phyloP scores from a whole-genome alignment of 2,797 vertebrate species.

The Leucoraja ocellata region DNA sequence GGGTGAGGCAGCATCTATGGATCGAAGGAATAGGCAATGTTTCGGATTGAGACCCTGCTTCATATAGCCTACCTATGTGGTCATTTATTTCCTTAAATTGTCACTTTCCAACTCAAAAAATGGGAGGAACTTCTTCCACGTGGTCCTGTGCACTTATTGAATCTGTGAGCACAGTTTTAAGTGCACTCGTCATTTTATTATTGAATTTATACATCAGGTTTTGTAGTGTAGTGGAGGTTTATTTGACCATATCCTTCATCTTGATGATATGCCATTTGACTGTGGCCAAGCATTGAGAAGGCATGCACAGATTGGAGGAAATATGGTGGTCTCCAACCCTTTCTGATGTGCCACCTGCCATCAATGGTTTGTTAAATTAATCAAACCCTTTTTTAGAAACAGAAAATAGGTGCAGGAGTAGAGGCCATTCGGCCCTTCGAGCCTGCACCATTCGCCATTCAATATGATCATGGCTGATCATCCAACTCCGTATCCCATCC shows the following conservation, averaged over 20 bases:
- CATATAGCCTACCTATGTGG: not conserved
- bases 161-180: not conserved
- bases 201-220: not conserved
- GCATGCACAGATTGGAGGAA: not conserved
- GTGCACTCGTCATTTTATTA: not conserved
- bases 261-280: not conserved
- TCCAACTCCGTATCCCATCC: no score
- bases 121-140: no score
- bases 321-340: not conserved
- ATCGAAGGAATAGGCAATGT: no score
- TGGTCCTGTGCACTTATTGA: not conserved
- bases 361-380: not conserved
- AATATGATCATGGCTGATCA: no score
- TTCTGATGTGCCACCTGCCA: not conserved
- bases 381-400: not conserved
- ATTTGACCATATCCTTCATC: constrained; percentile 4
- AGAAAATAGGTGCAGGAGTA: no score
- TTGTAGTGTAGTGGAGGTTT: not conserved
- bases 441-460: no score
- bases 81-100: not conserved
- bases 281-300: not conserved
- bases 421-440: no score
- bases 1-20: no score
- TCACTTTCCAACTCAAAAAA: not conserved
- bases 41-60: no score